A percentile compares a stretch with the other conserved stretches of the same genome.
These are phyloP conservation scores for Bradypus variegatus DNA, from an alignment of 2,797 vertebrate species.

Conservation along the genomic window DNA sequence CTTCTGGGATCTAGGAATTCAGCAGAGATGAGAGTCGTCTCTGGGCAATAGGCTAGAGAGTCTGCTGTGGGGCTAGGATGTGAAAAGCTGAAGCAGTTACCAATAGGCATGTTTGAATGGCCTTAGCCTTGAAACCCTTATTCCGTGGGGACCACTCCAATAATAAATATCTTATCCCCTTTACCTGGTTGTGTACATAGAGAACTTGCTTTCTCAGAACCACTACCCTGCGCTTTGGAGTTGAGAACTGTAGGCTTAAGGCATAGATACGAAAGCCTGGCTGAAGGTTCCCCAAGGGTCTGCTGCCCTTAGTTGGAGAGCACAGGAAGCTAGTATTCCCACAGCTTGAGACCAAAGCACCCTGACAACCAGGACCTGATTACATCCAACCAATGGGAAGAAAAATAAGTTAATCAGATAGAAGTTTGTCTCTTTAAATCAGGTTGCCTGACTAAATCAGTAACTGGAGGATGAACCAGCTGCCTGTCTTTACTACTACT, in stretches of 20 bases:
- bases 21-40: background rate
- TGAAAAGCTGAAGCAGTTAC: background rate
- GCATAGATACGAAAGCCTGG: background rate
- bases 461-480: too few relatives aligned
- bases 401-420: background rate
- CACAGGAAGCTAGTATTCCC: background rate
- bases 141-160: background rate
- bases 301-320: conserved; percentile 1
- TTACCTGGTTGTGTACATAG: background rate
- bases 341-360: background rate
- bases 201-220: background rate
- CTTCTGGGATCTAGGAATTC: conserved; percentile 36
- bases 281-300: background rate
- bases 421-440: background rate
- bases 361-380: background rate
- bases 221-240: background rate
- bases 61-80: background rate
- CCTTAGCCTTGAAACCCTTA: background rate
- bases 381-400: conserved; percentile 8
- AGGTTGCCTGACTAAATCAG: too few relatives aligned
- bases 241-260: background rate
- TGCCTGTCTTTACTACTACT: too few relatives aligned
- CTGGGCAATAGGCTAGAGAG: background rate
- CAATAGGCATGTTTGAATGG: background rate
- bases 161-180: background rate